Evolutionary conservation across 2,888 invertebrate species (phyloP), one percentile per base, ranked within the genome.

Genomic region (Philereme transversata): DNA sequence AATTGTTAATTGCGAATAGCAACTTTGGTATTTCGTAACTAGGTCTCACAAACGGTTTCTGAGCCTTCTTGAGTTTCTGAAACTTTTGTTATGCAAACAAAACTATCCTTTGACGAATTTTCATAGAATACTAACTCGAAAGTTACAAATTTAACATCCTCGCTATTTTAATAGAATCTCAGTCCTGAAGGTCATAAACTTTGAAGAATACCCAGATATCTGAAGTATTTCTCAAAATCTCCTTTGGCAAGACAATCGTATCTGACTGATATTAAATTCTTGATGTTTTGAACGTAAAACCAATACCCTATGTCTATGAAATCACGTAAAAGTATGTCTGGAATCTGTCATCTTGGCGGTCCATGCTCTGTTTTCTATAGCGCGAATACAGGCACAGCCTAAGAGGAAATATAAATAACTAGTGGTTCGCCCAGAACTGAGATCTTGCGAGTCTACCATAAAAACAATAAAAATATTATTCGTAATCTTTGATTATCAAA

Each of bases 311-410:
- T 66, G 45, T 60, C 70, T 75, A 71, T 69, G 65, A 72, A 73
- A 71, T 65, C 60, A 49, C 49, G 34, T 60, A 57, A 66, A 76
- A 74, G 76, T 81, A 87, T 81, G 80, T 61, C 55, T 60, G 80
- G 85, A 82, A 87, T 88, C 76, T 70, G 75, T 68, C 76, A 74
- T 76, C 77, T 79, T 83, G 73, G 72, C 74, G 70, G 78, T 77
- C 77, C 34, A 48, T 79, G 78, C 79, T 81, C 80, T 75, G 75
- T 78, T 70, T 76, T 73, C 78, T 81, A 78, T 81, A 82, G 81
- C 77, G 71, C 76, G 68, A 71, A 77, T 66, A 72, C 78, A 68
- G 70, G 40, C 4, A 47, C 33, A 48, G 5, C 43, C 33, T 47
- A 34, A 70, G 64, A 36, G 5, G 9, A 35, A 4, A 4, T 22